Evolutionary conservation across 2,888 invertebrate genomes (phyloP), one percentile per base, ranked within the genome.

Genomic region (Nowickia ferox): DNA sequence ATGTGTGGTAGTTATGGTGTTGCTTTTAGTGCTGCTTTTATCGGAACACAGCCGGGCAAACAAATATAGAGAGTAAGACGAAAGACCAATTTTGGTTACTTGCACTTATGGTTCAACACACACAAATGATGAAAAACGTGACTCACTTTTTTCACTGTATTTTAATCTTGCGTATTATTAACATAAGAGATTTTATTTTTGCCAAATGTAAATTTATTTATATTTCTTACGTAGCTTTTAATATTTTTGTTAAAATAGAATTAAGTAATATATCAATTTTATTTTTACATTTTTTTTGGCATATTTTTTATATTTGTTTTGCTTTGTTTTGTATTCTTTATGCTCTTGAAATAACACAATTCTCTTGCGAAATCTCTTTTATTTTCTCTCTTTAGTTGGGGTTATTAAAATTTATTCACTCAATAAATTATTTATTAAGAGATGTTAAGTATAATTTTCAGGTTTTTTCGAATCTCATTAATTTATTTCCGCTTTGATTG

Each of bases 131-230:
- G n/a, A 59, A 71, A 82, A 86, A 83, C 79, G 86, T 86, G 83
- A 80, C 83, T 86, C 85, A 86, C 82, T 83, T 76, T 77, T 76
- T 55, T 55, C 11, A 42, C 66, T 66, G 44, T 76, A 48, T 19
- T 74, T 61, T 55, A 46, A 38, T 61, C 15, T 38, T 44, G 53
- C 30, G 42, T 59, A 11, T 38, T 63, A 53, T 66, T 57, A 57
- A 42, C 3, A 9, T 9, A 46, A 19, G 4, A 17, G 8, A 17
- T 72, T 19, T 61, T 22, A 6, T 10, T 38, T 48, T 46, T 51
- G 57, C 38, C n/a, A 15, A 22, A 11, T 5, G n/a, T 72, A 57
- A 13, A 13, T 69, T 69, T 76, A 59, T 66, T 22, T 78, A 51
- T 71, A 63, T 55, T 8, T 75, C 19, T 81, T 75, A 63, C 63